Conservation (phyloP, 2,797 vertebrate genomes). For the Tenualosa thibaudeaui region DNA sequence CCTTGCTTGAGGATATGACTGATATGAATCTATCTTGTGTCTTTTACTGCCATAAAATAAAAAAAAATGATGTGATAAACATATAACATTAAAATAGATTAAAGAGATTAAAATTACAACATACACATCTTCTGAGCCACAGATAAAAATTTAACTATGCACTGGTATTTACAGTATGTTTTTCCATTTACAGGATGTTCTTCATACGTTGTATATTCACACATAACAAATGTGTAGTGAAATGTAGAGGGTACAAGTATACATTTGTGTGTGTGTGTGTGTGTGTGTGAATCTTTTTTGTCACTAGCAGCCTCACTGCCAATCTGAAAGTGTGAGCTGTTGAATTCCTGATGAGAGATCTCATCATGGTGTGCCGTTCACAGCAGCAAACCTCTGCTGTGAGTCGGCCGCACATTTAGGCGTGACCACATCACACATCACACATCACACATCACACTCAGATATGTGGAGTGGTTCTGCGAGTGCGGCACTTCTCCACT, state of each 20-base stretch:
- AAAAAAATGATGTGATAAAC: background rate
- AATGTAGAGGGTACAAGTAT: background rate
- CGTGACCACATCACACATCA: conserved; percentile 3
- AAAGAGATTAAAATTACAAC: no score
- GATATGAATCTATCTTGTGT: background rate
- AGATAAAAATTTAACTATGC: background rate
- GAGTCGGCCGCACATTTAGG: background rate
- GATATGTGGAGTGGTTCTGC: background rate
- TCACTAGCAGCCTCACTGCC: background rate
- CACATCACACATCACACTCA: background rate
- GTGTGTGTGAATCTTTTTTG: background rate
- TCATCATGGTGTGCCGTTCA: background rate
- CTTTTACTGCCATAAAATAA: background rate
- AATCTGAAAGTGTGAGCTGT: background rate
- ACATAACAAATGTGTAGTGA: background rate
- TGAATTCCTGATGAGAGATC: background rate
- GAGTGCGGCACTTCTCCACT: background rate
- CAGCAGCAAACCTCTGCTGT: background rate
- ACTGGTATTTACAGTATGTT: background rate
- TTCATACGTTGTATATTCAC: background rate
- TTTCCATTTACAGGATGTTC: background rate
- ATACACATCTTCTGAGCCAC: background rate
- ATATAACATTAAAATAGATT: no score
- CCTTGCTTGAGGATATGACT: background rate
- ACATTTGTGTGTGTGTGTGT: conserved; percentile 2